phyloP scores from a whole-genome alignment of 2,888 invertebrate species.

The Fragum fragum region DNA sequence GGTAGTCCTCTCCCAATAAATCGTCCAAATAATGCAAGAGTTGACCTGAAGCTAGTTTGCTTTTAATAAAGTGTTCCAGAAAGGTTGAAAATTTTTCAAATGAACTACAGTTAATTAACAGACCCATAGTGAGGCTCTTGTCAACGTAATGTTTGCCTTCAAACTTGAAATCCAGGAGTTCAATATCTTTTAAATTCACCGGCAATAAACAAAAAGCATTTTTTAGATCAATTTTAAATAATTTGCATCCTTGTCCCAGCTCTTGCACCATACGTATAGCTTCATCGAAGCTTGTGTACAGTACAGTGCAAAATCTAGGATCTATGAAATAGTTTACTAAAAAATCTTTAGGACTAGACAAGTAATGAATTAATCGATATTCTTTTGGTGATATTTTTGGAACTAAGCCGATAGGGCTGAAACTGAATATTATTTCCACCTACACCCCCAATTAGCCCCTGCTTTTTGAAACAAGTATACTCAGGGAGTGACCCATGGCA shows the following conservation, averaged over 20 bases:
- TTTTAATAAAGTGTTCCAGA: slow-evolving; percentile 40
- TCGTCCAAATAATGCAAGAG: no score
- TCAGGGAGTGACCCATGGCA: neutral
- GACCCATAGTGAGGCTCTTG: slow-evolving; percentile 47
- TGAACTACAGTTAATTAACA: slow-evolving; percentile 31
- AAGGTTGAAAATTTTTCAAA: slow-evolving; percentile 58
- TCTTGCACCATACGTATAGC: slow-evolving; percentile 36
- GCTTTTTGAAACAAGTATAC: neutral
- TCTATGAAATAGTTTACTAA: slow-evolving; percentile 41
- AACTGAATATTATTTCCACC: no score
- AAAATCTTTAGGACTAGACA: slow-evolving; percentile 7
- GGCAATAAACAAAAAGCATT: slow-evolving; percentile 53
- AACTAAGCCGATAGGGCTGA: slow-evolving; percentile 50
- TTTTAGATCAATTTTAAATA: slow-evolving; percentile 54
- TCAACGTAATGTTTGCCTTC: slow-evolving; percentile 39
- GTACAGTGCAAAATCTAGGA: slow-evolving; percentile 23
- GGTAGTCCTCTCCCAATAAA: neutral
- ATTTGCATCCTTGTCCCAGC: slow-evolving; percentile 14
- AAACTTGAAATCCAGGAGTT: slow-evolving; percentile 38
- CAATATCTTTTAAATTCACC: slow-evolving; percentile 35
- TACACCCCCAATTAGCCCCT: no score
- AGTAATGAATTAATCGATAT: slow-evolving; percentile 29
- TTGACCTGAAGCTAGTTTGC: neutral
- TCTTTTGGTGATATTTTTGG: slow-evolving; percentile 35
- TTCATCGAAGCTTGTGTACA: slow-evolving; percentile 48